Percentiles rank a stretch among this genome's conserved stretches.
These are phyloP conservation scores for Laticauda laticaudata DNA, from an alignment of 2,113 vertebrate genomes.

Conservation along the genomic window DNA sequence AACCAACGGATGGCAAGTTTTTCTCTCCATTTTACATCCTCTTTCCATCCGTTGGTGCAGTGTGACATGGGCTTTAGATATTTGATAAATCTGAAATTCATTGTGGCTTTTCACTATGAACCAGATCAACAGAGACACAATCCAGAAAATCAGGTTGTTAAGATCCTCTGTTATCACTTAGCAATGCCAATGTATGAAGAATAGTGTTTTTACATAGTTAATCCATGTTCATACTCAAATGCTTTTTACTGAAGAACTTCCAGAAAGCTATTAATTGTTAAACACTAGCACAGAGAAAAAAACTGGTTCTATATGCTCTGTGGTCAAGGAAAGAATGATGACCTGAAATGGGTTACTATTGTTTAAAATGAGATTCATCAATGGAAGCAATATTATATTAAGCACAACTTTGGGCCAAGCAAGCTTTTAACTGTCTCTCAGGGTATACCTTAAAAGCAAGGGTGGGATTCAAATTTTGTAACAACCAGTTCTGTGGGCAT, in stretches of 20 bases:
- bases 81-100: conserved; percentile 31
- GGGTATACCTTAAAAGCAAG: not conserved
- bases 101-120: conserved; percentile 5
- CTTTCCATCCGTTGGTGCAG: too few relatives aligned
- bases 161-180: not conserved
- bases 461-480: too few relatives aligned
- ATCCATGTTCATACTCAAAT: not conserved
- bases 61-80: conserved; percentile 2
- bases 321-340: not conserved
- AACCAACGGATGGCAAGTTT: too few relatives aligned
- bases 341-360: not conserved
- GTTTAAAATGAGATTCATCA: not conserved
- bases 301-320: not conserved
- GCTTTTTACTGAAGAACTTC: not conserved
- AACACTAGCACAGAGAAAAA: not conserved
- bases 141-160: not conserved
- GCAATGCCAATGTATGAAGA: not conserved
- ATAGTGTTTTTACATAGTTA: not conserved
- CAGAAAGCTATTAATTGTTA: not conserved
- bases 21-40: too few relatives aligned
- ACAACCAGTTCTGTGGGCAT: too few relatives aligned
- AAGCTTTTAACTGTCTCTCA: not conserved
- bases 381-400: not conserved
- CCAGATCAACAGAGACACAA: not conserved
- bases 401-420: not conserved